phyloP scores from a whole-genome alignment of 1,140 invertebrate genomes.

The Bombus vancouverensis region DNA sequence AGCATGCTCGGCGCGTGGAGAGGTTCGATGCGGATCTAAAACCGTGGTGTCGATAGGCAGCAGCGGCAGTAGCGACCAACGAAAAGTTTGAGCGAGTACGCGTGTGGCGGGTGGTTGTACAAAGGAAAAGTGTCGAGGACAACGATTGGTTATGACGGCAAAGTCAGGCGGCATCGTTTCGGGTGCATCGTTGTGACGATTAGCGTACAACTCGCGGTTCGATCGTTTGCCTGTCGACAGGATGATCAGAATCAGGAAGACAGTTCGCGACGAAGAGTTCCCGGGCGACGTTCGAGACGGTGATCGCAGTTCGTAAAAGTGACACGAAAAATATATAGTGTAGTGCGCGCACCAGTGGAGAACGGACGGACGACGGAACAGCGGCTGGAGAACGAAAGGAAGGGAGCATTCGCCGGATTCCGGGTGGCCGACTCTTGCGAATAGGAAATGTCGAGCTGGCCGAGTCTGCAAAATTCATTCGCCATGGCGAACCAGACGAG shows the following conservation, averaged over 20 bases:
- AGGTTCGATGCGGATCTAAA: slow-evolving; percentile 14
- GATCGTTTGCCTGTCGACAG: slow-evolving; percentile 27
- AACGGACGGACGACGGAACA: background rate
- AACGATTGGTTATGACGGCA: slow-evolving; percentile 74
- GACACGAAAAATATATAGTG: slow-evolving; percentile 20
- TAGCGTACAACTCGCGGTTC: slow-evolving; percentile 54
- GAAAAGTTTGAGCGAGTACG: slow-evolving; percentile 5
- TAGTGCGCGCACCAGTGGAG: slow-evolving; percentile 41
- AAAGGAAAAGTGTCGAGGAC: slow-evolving; percentile 18
- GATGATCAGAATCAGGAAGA: slow-evolving; percentile 54
- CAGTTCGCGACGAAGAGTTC: slow-evolving; percentile 43
- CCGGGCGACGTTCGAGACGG: slow-evolving; percentile 52
- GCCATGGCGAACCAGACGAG: slow-evolving; percentile 65
- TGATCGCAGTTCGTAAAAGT: slow-evolving; percentile 54
- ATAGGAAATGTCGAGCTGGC: slow-evolving; percentile 45
- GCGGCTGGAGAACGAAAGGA: background rate
- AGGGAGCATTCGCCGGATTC: background rate
- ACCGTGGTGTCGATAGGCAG: slow-evolving; percentile 13
- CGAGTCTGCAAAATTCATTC: slow-evolving; percentile 57
- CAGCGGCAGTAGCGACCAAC: background rate
- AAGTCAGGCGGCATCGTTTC: slow-evolving; percentile 72
- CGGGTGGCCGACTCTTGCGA: slow-evolving; percentile 47
- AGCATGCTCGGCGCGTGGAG: slow-evolving; percentile 49
- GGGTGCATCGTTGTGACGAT: slow-evolving; percentile 54
- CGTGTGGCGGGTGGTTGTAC: background rate